Evolutionary conservation across 2,113 vertebrate genomes (phyloP).

Genomic region (Galbula dea): DNA sequence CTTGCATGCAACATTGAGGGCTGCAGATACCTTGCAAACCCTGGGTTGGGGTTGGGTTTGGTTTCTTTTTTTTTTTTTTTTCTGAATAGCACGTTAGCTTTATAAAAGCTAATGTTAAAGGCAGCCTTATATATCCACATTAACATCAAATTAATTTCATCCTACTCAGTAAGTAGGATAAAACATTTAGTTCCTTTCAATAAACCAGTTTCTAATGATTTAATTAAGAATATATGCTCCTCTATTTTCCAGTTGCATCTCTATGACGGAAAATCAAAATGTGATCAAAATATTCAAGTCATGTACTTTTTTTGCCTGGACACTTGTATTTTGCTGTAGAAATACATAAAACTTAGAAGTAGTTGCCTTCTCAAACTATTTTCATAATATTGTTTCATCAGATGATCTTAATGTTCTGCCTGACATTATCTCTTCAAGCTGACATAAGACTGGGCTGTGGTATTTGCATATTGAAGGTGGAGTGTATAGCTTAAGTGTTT

Average conservation of each 20-base stretch:
- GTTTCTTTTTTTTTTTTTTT: background rate
- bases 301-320: constrained; percentile 41
- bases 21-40: constrained; percentile 28
- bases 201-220: background rate
- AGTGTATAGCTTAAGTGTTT: constrained; percentile 46
- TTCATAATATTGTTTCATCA: constrained; percentile 66
- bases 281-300: constrained; percentile 53
- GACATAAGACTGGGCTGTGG: constrained; percentile 37
- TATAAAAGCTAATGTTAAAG: constrained; percentile 64
- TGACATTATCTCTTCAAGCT: constrained; percentile 64
- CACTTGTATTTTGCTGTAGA: constrained; percentile 51
- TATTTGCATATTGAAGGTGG: constrained; percentile 58
- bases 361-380: constrained; percentile 41
- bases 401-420: constrained; percentile 69
- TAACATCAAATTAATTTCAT: constrained; percentile 62
- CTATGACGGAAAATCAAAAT: constrained; percentile 16
- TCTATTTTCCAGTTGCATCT: background rate
- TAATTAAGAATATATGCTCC: background rate
- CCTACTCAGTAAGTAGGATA: constrained; percentile 55
- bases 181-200: constrained; percentile 33
- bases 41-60: background rate
- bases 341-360: constrained; percentile 48
- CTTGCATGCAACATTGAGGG: background rate
- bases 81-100: constrained; percentile 12
- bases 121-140: constrained; percentile 56